Evolutionary conservation across 2,797 vertebrate genomes (phyloP), one percentile per base, ranked within the genome.

Genomic region (Helicolenus hilgendorfi): DNA sequence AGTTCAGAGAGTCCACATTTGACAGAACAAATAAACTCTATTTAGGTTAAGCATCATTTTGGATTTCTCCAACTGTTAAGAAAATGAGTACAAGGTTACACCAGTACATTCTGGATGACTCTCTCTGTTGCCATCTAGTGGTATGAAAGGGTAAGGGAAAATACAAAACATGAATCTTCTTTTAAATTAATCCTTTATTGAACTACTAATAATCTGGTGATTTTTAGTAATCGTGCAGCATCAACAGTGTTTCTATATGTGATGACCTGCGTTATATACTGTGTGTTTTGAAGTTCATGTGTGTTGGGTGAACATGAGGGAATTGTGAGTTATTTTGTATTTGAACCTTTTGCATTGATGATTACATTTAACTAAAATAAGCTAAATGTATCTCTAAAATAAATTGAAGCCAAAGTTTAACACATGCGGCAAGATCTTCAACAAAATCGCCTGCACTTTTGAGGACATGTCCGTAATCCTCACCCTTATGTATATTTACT

Each of bases 21-120:
- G 95, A 96, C 95, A 94, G 92, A 97, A 96, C 95, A 97, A 96
- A 96, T 96, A 95, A 95, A 95, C 84, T 95, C 90, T 95, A 96
- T 97, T 96, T 97, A 94, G 95, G 95, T 97, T 96, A 95, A 96
- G 92, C 94, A 96, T 92, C 95, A 89, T 89, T 96, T 96, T 97
- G 89, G 87, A 91, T 94, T 90, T 83, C 71, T 95, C 91, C 90
- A 89, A 91, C 94, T 94, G 92, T 86, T 88, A 90, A 77, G 85
- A 89, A 91, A 96, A 92, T 60, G 72, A 87, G 90, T 87, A 92
- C 91, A 91, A 92, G 90, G 90, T 94, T 92, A 77, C 38, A 73
- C 62, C 29, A 31, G 83, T 79, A 33, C 65, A 41, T 59, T 45
- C 5, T 49, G 55, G 65, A 84, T 79, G 55, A 8, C 20, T 22